These are phyloP conservation scores for Hippolais icterina DNA, from an alignment of 2,113 vertebrate genomes.

Conservation along the genomic window DNA sequence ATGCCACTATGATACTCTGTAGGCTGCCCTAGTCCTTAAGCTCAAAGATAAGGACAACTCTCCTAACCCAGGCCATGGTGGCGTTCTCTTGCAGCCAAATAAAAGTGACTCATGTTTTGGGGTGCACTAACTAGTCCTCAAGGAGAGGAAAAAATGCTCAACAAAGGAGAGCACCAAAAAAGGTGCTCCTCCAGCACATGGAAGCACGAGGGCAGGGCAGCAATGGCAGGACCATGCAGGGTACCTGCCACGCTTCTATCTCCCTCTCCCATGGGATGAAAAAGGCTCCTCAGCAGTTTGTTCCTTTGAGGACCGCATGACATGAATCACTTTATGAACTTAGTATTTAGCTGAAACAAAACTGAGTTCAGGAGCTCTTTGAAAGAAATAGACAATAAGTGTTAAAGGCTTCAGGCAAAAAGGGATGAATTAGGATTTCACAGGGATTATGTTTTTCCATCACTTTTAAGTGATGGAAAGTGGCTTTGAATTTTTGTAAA, in stretches of 20 bases:
- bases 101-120: background rate
- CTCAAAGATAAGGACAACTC: background rate
- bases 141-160: background rate
- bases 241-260: background rate
- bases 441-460: background rate
- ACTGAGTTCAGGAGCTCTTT: background rate
- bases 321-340: background rate
- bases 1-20: background rate
- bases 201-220: accelerated
- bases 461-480: background rate
- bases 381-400: background rate
- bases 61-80: background rate
- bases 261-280: background rate
- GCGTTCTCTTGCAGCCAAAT: background rate
- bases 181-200: accelerated
- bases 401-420: background rate
- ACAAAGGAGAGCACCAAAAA: background rate
- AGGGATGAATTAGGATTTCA: background rate
- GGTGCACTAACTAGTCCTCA: background rate
- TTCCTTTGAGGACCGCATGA: background rate
- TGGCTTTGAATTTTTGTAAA: background rate
- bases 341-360: background rate
- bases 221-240: accelerated
- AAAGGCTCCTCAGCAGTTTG: background rate
- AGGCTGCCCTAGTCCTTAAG: background rate